phyloP scores from a whole-genome alignment of 2,113 vertebrate species.

The Oryzias melastigma region DNA sequence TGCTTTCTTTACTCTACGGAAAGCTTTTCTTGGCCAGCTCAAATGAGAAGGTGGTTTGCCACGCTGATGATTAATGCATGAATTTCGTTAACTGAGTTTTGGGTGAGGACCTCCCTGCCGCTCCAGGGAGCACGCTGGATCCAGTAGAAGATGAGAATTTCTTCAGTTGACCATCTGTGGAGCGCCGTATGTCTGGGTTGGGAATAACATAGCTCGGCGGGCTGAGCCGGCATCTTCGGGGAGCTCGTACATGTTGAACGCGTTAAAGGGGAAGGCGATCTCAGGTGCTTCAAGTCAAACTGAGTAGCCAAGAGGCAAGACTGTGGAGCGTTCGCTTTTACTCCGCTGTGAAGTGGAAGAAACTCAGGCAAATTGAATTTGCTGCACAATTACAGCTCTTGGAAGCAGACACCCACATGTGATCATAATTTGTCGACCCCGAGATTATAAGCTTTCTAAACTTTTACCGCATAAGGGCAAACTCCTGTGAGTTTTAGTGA shows the following conservation, averaged over 20 bases:
- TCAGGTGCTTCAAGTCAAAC: constrained; percentile 54
- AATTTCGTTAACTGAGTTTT: constrained; percentile 46
- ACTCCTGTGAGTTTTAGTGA: constrained; percentile 39
- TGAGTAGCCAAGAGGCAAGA: constrained; percentile 36
- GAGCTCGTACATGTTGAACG: constrained; percentile 55
- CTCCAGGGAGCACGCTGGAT: constrained; percentile 34
- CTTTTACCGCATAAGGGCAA: constrained; percentile 13
- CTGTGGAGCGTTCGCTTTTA: constrained; percentile 39
- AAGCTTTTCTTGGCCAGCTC: constrained; percentile 42
- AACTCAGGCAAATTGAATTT: constrained; percentile 51
- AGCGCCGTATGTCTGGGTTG: constrained; percentile 28
- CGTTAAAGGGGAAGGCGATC: constrained; percentile 49
- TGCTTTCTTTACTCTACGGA: constrained; percentile 17
- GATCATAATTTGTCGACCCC: constrained; percentile 46
- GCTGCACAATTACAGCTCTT: constrained; percentile 38
- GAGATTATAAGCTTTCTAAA: constrained; percentile 24
- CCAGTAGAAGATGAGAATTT: constrained; percentile 36
- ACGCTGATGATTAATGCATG: constrained; percentile 55
- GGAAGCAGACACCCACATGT: constrained; percentile 30
- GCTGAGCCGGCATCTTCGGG: constrained; percentile 39
- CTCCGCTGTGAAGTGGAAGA: constrained; percentile 43
- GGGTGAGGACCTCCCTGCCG: constrained; percentile 46
- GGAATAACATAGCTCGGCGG: constrained; percentile 35
- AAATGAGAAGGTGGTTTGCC: constrained; percentile 41
- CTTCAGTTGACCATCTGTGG: constrained; percentile 32